Percentiles rank a stretch among this genome's conserved stretches.
These are phyloP conservation scores for Dasypolia templi DNA, from an alignment of 2,888 invertebrate genomes.

Conservation along the genomic window DNA sequence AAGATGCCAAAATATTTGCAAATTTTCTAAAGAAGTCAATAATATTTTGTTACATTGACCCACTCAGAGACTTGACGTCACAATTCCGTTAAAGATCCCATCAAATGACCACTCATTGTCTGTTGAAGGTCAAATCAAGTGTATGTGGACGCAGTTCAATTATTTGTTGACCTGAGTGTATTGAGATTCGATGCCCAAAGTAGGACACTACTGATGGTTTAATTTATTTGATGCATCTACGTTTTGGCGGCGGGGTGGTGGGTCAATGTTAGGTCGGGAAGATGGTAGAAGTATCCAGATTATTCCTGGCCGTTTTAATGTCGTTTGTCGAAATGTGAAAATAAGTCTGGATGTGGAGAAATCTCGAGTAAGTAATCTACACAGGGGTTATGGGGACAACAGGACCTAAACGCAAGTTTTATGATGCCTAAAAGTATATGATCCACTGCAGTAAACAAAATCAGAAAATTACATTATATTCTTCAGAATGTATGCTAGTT, in stretches of 20 bases:
- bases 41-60: constrained; percentile 27
- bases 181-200: constrained; percentile 80
- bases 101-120: constrained; percentile 72
- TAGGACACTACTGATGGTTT: constrained; percentile 71
- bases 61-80: constrained; percentile 62
- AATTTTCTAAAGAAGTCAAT: constrained; percentile 10
- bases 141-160: constrained; percentile 77
- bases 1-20: constrained; percentile 12
- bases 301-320: not conserved
- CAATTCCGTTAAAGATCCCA: constrained; percentile 54
- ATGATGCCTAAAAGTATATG: too few relatives aligned
- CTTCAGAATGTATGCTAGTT: too few relatives aligned
- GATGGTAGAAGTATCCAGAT: not conserved
- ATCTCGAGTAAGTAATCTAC: not conserved
- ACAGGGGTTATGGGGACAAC: too few relatives aligned
- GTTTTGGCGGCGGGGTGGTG: constrained; percentile 54
- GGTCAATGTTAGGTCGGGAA: constrained; percentile 68
- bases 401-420: too few relatives aligned
- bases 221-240: constrained; percentile 70
- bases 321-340: not conserved
- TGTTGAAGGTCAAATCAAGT: constrained; percentile 78
- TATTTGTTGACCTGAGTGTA: constrained; percentile 82
- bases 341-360: not conserved
- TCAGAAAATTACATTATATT: too few relatives aligned
- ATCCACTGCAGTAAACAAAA: too few relatives aligned